These are phyloP conservation scores for Varanus komodoensis DNA, from an alignment of 2,113 vertebrate species.

Conservation along the genomic window DNA sequence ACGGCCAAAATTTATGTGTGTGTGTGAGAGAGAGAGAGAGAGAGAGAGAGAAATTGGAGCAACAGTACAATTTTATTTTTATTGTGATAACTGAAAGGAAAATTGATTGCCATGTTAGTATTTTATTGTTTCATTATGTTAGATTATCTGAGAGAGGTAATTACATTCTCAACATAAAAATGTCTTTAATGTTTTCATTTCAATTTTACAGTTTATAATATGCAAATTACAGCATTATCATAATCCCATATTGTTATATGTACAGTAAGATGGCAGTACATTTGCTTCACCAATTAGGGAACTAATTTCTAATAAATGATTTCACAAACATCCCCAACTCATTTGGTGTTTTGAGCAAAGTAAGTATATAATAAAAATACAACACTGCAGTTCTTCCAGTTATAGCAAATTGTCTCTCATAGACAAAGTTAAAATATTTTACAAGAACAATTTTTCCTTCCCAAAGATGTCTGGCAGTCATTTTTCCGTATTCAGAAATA, in stretches of 20 bases:
- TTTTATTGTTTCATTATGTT: conserved; percentile 73
- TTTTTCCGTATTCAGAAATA: conserved; percentile 35
- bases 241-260: conserved; percentile 71
- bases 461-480: conserved; percentile 52
- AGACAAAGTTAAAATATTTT: conserved; percentile 58
- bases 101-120: conserved; percentile 72
- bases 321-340: conserved; percentile 67
- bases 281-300: conserved; percentile 68
- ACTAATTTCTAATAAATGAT: conserved; percentile 74
- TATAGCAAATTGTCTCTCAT: conserved; percentile 52
- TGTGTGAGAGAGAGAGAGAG: not conserved
- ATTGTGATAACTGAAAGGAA: conserved; percentile 72
- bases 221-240: conserved; percentile 69
- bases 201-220: conserved; percentile 68
- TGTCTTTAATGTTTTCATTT: conserved; percentile 75
- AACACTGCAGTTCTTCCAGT: conserved; percentile 30
- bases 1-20: conserved; percentile 51
- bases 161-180: conserved; percentile 74
- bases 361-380: conserved; percentile 59
- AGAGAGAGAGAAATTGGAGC: conserved; percentile 54
- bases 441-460: conserved; percentile 38
- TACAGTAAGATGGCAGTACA: conserved; percentile 67
- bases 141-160: conserved; percentile 74
- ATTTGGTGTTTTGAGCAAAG: conserved; percentile 65
- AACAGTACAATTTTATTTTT: conserved; percentile 77